These are phyloP conservation scores for Enteromius anoplus DNA, from an alignment of 2,797 vertebrate species.

Conservation along the genomic window DNA sequence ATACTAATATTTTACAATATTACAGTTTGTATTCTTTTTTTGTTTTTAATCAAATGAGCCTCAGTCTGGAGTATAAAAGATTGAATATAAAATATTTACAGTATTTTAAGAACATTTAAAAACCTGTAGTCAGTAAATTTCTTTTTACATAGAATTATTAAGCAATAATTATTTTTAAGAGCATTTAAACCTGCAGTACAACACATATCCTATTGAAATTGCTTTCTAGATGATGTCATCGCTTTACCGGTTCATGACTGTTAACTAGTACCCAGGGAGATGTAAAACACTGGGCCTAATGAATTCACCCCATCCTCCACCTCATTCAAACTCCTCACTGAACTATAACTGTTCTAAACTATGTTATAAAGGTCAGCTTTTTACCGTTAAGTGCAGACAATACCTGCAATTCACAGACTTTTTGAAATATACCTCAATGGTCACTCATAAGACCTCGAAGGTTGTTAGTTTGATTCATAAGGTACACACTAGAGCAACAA, in stretches of 20 bases:
- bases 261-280: conserved; percentile 25
- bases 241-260: conserved; percentile 30
- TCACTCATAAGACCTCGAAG: background rate
- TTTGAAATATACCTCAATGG: conserved; percentile 37
- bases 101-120: background rate
- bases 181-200: conserved; percentile 23
- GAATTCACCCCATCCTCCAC: conserved; percentile 55
- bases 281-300: conserved; percentile 58
- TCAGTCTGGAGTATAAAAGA: background rate
- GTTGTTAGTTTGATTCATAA: conserved; percentile 21
- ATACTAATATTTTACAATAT: background rate
- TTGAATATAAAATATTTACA: background rate
- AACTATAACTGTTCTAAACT: conserved; percentile 50
- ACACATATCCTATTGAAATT: conserved; percentile 36
- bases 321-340: conserved; percentile 1
- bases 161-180: background rate
- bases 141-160: background rate
- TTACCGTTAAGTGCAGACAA: conserved; percentile 23
- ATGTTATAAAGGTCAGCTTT: background rate
- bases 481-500: conserved; percentile 28
- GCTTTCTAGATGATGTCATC: conserved; percentile 31
- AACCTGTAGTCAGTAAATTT: background rate
- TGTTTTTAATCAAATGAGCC: background rate
- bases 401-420: conserved; percentile 36
- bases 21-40: background rate